Conservation (phyloP, 2,888 invertebrate genomes). For the Parthenolecanium corni region DNA sequence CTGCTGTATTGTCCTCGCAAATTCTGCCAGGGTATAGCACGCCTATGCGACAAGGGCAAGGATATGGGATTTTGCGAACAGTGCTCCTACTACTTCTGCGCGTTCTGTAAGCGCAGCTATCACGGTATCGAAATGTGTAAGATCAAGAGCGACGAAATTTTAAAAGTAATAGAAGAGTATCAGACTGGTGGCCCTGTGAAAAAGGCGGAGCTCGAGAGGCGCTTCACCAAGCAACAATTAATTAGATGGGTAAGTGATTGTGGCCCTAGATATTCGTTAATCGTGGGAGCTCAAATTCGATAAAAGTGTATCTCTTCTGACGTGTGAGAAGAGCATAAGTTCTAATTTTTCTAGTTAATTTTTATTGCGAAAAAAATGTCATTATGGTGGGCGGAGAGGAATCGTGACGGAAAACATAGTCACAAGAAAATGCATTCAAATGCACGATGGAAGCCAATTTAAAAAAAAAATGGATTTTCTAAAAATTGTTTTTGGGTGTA, state of each 20-base stretch:
- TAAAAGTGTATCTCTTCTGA: too few relatives aligned
- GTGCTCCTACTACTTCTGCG: constrained; percentile 16
- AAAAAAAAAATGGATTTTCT: too few relatives aligned
- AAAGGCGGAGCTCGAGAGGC: constrained; percentile 9
- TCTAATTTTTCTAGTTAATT: too few relatives aligned
- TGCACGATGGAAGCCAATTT: too few relatives aligned
- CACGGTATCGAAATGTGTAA: constrained; percentile 17
- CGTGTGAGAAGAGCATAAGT: too few relatives aligned
- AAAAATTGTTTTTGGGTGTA: too few relatives aligned
- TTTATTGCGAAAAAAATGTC: too few relatives aligned
- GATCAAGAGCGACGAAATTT: constrained; percentile 8
- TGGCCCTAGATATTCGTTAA: too few relatives aligned
- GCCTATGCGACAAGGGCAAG: not conserved
- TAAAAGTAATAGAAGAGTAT: constrained; percentile 9
- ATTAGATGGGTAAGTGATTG: constrained; percentile 10
- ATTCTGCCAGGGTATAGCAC: constrained; percentile 16
- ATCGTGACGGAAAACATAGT: too few relatives aligned
- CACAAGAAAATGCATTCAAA: too few relatives aligned
- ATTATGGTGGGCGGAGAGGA: too few relatives aligned
- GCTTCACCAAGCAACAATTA: constrained; percentile 8
- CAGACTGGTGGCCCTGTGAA: not conserved
- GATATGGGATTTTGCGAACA: constrained; percentile 10
- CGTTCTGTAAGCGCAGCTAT: constrained; percentile 10
- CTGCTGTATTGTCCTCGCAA: constrained; percentile 18
- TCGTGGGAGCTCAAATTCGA: too few relatives aligned